Evolutionary conservation across 1,140 invertebrate species (phyloP).

Genomic region (Tetramorium parvispinum): DNA sequence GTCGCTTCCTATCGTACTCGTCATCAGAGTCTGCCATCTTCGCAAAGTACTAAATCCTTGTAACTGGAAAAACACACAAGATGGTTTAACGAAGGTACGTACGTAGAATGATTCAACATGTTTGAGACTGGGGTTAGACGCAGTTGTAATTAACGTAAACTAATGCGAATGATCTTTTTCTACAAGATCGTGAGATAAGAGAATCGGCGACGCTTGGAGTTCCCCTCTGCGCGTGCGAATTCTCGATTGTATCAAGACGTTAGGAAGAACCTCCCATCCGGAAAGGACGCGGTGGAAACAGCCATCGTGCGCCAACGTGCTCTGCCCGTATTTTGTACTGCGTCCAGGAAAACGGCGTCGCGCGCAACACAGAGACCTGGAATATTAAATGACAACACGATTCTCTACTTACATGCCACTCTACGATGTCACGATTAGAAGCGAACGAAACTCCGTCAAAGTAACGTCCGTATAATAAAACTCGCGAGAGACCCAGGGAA

Average conservation of each 20-base stretch:
- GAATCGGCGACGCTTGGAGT: neutral
- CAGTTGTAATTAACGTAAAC: neutral
- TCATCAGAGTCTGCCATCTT: conserved; percentile 96
- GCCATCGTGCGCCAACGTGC: neutral
- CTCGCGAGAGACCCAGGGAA: neutral
- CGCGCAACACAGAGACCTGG: too few species aligned
- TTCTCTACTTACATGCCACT: neutral
- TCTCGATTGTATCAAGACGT: neutral
- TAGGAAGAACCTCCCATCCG: neutral
- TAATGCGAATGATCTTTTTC: neutral
- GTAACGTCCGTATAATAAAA: neutral
- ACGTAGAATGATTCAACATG: neutral
- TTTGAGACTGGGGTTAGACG: neutral
- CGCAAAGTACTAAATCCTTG: neutral
- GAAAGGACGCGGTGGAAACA: neutral
- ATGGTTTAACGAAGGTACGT: neutral
- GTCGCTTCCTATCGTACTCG: conserved; percentile 94
- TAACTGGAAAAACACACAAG: neutral
- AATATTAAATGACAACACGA: neutral
- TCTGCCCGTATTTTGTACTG: neutral
- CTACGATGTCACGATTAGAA: neutral
- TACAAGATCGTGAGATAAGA: neutral
- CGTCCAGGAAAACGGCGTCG: neutral
- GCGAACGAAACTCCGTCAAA: neutral
- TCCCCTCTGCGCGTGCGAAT: neutral